phyloP scores from a whole-genome alignment of 1,140 invertebrate genomes.

The Drosophila bifasciata region DNA sequence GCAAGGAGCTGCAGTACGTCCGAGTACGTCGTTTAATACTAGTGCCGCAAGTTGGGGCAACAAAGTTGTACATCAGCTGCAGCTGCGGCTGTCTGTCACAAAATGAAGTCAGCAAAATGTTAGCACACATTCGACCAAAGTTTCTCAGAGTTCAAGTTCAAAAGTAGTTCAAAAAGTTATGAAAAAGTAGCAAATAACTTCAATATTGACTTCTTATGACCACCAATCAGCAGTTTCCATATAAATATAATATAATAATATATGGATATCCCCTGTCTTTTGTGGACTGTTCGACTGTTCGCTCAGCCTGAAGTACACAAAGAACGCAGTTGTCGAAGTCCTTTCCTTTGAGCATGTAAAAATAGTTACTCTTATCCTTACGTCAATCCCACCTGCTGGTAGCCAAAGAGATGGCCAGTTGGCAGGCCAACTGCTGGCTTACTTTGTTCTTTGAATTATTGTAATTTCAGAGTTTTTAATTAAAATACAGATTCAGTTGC shows the following conservation, averaged over 20 bases:
- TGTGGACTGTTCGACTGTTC: not conserved
- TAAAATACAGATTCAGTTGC: constrained; percentile 32
- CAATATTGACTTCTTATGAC: constrained; percentile 34
- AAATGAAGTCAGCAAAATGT: no score
- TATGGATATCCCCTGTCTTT: constrained; percentile 2
- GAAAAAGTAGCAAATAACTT: not conserved
- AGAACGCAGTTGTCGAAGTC: constrained; percentile 7
- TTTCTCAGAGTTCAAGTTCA: constrained; percentile 23
- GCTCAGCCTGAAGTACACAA: not conserved
- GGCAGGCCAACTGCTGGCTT: not conserved
- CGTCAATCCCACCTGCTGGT: not conserved
- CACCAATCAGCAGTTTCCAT: constrained; percentile 23
- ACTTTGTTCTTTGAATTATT: constrained; percentile 24
- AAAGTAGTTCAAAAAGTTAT: constrained; percentile 11
- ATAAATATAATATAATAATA: constrained; percentile 5
- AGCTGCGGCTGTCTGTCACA: not conserved
- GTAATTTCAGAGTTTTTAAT: constrained; percentile 48
- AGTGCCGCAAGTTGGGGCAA: constrained; percentile 6
- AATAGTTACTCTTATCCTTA: constrained; percentile 12
- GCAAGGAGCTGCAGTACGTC: not conserved
- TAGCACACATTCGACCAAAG: constrained; percentile 3
- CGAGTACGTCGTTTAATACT: constrained; percentile 26
- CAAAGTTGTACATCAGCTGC: constrained; percentile 9
- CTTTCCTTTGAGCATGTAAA: not conserved
- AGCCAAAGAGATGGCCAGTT: constrained; percentile 21